phyloP scores from a whole-genome alignment of 2,797 vertebrate species.

The Phoxinus dragarum region DNA sequence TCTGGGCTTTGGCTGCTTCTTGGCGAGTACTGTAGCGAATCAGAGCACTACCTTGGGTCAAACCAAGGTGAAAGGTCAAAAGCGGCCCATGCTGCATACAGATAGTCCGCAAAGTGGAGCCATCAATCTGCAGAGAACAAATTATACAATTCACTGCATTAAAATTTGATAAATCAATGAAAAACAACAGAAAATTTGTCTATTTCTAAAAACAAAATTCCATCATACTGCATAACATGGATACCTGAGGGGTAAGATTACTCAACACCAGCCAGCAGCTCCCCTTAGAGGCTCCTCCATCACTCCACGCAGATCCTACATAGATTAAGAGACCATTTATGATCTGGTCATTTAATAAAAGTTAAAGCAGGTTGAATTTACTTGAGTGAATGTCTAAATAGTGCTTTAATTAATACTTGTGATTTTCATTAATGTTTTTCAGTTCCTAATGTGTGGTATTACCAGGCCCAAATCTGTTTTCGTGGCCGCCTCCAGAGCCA shows the following conservation, averaged over 20 bases:
- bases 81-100: conserved; percentile 95
- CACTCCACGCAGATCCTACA: conserved; percentile 88
- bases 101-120: conserved; percentile 91
- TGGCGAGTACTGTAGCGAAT: conserved; percentile 93
- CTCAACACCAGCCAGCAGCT: conserved; percentile 93
- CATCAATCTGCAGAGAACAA: conserved; percentile 81
- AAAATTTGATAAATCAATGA: neutral
- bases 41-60: conserved; percentile 92
- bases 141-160: neutral
- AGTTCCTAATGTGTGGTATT: conserved; percentile 56
- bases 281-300: conserved; percentile 85
- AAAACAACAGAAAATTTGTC: neutral
- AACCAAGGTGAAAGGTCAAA: conserved; percentile 94
- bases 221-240: neutral
- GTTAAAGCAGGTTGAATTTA: neutral
- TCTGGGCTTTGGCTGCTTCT: conserved; percentile 93
- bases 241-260: conserved; percentile 93
- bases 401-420: neutral
- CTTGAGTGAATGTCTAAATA: neutral
- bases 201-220: neutral
- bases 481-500: conserved; percentile 81
- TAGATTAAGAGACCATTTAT: neutral
- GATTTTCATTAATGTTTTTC: neutral
- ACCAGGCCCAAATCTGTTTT: conserved; percentile 88
- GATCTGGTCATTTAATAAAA: neutral